These are phyloP conservation scores for Gymnodraco acuticeps DNA, from an alignment of 2,797 vertebrate species.

Conservation along the genomic window DNA sequence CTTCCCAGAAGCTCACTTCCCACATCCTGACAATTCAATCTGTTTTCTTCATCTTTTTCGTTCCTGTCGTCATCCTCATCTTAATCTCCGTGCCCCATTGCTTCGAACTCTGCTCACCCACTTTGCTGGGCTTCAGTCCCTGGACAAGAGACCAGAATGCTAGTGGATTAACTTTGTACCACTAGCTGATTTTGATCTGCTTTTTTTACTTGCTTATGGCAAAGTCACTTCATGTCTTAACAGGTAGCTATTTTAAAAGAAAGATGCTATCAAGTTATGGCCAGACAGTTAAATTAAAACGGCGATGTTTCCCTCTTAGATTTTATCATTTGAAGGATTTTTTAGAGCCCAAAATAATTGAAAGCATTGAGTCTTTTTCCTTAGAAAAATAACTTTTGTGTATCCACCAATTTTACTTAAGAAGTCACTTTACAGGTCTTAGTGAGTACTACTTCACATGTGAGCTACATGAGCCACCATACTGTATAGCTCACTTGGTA, in stretches of 20 bases:
- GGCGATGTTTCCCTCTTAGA: not conserved
- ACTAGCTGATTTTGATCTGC: not conserved
- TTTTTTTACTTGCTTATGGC: slow-evolving; percentile 1
- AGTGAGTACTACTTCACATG: not conserved
- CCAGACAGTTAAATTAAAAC: not conserved
- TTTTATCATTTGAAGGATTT: not conserved
- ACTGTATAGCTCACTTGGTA: no score
- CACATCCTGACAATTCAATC: slow-evolving; percentile 55
- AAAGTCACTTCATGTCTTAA: not conserved
- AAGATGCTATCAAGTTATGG: not conserved
- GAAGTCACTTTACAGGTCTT: no score
- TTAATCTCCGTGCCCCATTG: not conserved
- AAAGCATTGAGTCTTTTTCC: not conserved
- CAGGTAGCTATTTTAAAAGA: not conserved
- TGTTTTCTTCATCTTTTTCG: slow-evolving; percentile 28
- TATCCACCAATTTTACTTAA: not conserved
- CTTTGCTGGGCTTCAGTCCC: not conserved
- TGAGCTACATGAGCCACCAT: no score
- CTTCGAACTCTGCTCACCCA: not conserved
- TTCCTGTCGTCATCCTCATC: slow-evolving; percentile 14
- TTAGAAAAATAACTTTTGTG: not conserved
- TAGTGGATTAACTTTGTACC: slow-evolving; percentile 17
- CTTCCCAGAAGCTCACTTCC: slow-evolving; percentile 67
- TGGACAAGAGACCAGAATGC: not conserved
- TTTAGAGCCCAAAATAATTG: not conserved